phyloP scores from a whole-genome alignment of 1,140 invertebrate species.

The Scaptomyza graminum region DNA sequence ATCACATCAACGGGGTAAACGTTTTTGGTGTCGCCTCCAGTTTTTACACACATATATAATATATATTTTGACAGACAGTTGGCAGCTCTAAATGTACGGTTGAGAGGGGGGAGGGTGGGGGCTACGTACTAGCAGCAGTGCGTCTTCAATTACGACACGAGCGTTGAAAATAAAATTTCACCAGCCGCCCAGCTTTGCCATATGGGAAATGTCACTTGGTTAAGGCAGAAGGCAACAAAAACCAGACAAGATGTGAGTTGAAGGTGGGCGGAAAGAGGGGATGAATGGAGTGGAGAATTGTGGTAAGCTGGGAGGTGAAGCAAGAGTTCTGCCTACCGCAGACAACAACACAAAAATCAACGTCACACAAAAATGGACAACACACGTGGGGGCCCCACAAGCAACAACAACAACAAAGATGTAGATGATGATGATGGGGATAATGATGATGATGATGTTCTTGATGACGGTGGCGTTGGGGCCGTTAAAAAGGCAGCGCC shows the following conservation, averaged over 20 bases:
- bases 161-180: conserved; percentile 81
- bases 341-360: conserved; percentile 46
- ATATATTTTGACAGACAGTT: conserved; percentile 73
- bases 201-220: conserved; percentile 69
- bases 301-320: conserved; percentile 10
- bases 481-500: conserved; percentile 77
- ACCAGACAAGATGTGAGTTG: neutral
- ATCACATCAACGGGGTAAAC: conserved; percentile 71
- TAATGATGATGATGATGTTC: conserved; percentile 3
- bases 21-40: conserved; percentile 50
- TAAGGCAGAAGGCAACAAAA: conserved; percentile 17
- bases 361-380: conserved; percentile 73
- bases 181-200: conserved; percentile 55
- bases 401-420: conserved; percentile 11
- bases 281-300: too few relatives aligned
- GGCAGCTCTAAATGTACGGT: conserved; percentile 8
- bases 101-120: neutral
- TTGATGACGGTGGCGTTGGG: conserved; percentile 33
- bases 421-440: neutral
- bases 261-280: neutral
- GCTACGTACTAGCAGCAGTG: conserved; percentile 20
- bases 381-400: conserved; percentile 59
- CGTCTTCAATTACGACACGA: conserved; percentile 79
- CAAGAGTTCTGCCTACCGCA: conserved; percentile 64
- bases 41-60: conserved; percentile 27